Base-by-base conservation (phyloP, 2,888 invertebrate genomes). In the Rhagonycha lutea region DNA sequence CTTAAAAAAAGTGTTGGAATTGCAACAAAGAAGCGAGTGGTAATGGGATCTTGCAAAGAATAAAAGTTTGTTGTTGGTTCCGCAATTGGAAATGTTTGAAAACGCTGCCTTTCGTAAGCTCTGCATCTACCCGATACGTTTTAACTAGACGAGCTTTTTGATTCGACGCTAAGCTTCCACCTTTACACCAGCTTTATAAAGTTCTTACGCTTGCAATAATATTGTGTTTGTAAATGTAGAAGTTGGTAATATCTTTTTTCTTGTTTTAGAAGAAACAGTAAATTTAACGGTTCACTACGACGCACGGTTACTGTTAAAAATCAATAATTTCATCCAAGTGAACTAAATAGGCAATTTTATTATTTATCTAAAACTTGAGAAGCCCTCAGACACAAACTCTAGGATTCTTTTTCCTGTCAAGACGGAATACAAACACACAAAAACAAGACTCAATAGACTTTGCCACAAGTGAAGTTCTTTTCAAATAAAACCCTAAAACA, bases 101-200 rank as follows among this genome's bases (percentile, higher is more conserved):
- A 63, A 11, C 70, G n/a, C 78, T 78, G 78, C 29, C 62, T 70
- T 74, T 14, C 23, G 69, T 75, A 74, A 74, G 77, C 74, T 77
- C 68, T 68, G 70, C 77, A 62, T 77, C 72, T 69, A 71, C 68
- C 73, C 72, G 32, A 71, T 78, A 70, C 78, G 24, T 78, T 78
- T 78, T 78, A 78, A 72, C 73, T 67, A 77, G 73, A 70, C 74
- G 69, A 74, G 70, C 78, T 75, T 73, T 76, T 72, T 70, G 76
- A 78, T 70, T 81, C 80, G 81, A 80, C 79, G 81, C 79, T 82
- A 83, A 85, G 83, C 84, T 83, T 80, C 79, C 82, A 83, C 83
- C 83, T 84, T 83, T 82, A 84, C 82, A 83, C 83, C 82, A 79
- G 82, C 83, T 84, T 84, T 83, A 79, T 82, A 79, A 82, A 83